phyloP scores from a whole-genome alignment of 2,888 invertebrate species.

The Zaprionus bogoriensis region DNA sequence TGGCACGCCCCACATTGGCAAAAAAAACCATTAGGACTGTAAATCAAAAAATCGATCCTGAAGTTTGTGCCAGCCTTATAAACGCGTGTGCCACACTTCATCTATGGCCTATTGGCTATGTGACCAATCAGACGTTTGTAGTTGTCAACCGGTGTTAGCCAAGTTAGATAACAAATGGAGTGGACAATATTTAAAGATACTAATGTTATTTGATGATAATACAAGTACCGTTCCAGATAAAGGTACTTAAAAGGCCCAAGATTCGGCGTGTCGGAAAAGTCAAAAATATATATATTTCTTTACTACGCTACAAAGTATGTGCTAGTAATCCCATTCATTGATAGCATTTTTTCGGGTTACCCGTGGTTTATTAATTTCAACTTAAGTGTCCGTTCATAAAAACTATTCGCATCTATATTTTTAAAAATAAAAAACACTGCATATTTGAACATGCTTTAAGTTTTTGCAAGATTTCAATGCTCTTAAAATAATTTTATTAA shows the following conservation, averaged over 20 bases:
- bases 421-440: too few species aligned
- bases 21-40: slow-evolving; percentile 10
- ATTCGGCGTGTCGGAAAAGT: not conserved
- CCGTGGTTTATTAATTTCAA: not conserved
- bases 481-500: not conserved
- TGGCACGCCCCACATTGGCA: slow-evolving; percentile 9
- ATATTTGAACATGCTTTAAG: too few species aligned
- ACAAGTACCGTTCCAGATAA: not conserved
- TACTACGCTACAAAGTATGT: too few species aligned
- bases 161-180: slow-evolving; percentile 19
- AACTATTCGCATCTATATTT: too few species aligned
- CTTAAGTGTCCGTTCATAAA: too few species aligned
- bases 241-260: not conserved
- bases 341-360: not conserved
- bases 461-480: not conserved
- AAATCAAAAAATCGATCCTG: slow-evolving; percentile 35
- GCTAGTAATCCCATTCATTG: not conserved
- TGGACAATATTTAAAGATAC: slow-evolving; percentile 7
- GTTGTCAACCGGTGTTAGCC: slow-evolving; percentile 18
- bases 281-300: not conserved
- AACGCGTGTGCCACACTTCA: slow-evolving; percentile 3
- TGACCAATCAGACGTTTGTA: not conserved
- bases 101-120: not conserved
- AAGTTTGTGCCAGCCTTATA: too few species aligned
- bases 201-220: slow-evolving; percentile 3